A percentile compares a stretch with the other conserved stretches of the same genome.
Conservation (phyloP, 2,797 vertebrate genomes). For the Mormyrus proboscirostris region DNA sequence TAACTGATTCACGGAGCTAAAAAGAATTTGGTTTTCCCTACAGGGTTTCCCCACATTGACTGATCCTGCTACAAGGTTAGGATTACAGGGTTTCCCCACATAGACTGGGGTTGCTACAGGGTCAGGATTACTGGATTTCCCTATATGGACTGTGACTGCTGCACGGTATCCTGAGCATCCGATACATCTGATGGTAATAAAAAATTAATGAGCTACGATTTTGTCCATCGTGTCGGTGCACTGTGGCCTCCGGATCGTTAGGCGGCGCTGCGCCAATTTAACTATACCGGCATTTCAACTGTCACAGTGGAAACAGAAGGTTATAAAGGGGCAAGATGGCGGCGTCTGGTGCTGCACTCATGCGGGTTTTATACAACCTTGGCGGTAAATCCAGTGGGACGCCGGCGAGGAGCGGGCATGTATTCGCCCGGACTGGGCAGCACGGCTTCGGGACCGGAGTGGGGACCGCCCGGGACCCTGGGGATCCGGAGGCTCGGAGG, state of each 20-base stretch:
- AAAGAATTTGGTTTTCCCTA: not conserved
- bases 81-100: not conserved
- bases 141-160: not conserved
- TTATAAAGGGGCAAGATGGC: conserved; percentile 54
- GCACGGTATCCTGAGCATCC: not conserved
- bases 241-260: not conserved
- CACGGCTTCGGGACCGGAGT: conserved; percentile 39
- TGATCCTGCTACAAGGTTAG: not conserved
- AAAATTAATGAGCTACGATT: not conserved
- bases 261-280: not conserved
- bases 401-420: conserved; percentile 11
- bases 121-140: not conserved
- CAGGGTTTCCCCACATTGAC: not conserved
- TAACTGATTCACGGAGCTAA: not conserved
- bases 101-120: not conserved
- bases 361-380: conserved; percentile 48
- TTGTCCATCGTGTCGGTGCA: not conserved
- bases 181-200: not conserved
- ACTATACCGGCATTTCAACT: not conserved
- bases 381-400: conserved; percentile 33
- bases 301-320: not conserved
- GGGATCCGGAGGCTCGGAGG: not conserved
- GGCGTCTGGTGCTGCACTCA: conserved; percentile 46
- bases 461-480: not conserved
- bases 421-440: conserved; percentile 36